Conservation (phyloP, 2,797 vertebrate genomes). For the Pelochelys cantorii region DNA sequence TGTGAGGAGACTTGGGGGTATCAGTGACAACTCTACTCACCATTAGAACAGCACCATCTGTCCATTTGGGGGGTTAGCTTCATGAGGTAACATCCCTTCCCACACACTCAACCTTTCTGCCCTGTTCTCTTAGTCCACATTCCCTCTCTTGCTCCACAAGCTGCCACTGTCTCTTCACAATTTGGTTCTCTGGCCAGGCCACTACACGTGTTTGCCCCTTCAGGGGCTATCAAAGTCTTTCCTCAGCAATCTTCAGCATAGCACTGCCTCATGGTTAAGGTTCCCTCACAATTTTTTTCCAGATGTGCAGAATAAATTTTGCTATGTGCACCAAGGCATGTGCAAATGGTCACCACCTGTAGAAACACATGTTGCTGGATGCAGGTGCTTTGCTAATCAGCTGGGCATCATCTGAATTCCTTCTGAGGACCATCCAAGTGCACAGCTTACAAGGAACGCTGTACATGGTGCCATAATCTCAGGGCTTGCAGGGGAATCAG, state of each 20-base stretch:
- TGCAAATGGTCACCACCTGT: too few species aligned
- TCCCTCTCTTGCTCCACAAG: not conserved
- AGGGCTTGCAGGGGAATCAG: not conserved
- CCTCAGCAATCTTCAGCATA: not conserved
- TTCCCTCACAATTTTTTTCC: too few species aligned
- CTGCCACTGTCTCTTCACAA: not conserved
- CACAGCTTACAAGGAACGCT: not conserved
- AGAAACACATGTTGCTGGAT: too few species aligned
- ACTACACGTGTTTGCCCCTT: not conserved
- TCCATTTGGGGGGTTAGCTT: not conserved
- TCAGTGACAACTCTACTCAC: not conserved
- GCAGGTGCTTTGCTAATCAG: too few species aligned
- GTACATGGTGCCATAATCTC: not conserved
- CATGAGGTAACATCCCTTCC: not conserved
- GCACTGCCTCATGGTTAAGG: not conserved
- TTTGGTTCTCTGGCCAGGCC: not conserved
- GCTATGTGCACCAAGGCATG: too few species aligned
- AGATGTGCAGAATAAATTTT: too few species aligned
- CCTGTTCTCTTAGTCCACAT: accelerated
- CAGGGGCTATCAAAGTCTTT: not conserved
- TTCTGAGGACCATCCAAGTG: too few species aligned
- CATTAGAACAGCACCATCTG: not conserved
- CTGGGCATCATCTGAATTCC: too few species aligned
- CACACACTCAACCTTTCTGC: not conserved
- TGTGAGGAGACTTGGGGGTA: accelerated